phyloP scores from a whole-genome alignment of 2,797 vertebrate genomes.

The Pseudochromis fuscus region DNA sequence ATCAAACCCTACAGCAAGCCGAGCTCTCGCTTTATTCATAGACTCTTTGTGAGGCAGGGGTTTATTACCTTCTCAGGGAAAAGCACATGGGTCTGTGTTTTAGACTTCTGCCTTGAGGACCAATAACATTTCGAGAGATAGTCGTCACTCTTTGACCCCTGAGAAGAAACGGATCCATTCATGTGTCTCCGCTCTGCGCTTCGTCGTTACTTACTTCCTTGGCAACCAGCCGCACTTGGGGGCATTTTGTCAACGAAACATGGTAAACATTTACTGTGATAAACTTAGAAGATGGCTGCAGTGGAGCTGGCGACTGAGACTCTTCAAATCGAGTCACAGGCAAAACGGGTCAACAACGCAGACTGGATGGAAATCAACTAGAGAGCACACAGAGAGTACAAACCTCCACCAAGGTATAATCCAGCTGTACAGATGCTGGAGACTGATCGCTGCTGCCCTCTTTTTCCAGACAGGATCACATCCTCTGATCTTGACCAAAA shows the following conservation, averaged over 20 bases:
- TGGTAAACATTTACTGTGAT: constrained; percentile 33
- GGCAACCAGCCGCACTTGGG: constrained; percentile 45
- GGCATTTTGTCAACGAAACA: constrained; percentile 44
- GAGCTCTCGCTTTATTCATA: constrained; percentile 73
- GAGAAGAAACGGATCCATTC: constrained; percentile 76
- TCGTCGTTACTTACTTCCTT: constrained; percentile 45
- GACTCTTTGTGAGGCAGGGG: constrained; percentile 71
- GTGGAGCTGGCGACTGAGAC: neutral
- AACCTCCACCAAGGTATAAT: no score
- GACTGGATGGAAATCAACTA: neutral
- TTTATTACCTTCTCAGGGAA: constrained; percentile 81
- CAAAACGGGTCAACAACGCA: neutral
- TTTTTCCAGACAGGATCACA: no score
- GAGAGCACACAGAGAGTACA: no score
- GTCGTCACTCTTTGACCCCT: constrained; percentile 73
- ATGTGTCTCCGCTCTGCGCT: constrained; percentile 40
- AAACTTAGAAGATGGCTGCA: neutral
- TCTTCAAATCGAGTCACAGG: constrained; percentile 8
- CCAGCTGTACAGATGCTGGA: no score
- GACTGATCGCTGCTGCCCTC: no score
- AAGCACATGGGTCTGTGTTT: constrained; percentile 75
- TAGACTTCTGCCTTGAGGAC: constrained; percentile 72
- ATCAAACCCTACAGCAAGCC: constrained; percentile 72
- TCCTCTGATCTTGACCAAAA: no score
- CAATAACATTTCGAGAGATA: constrained; percentile 72